Base-by-base conservation (phyloP, 2,888 invertebrate species). In the Heliconius hortense region DNA sequence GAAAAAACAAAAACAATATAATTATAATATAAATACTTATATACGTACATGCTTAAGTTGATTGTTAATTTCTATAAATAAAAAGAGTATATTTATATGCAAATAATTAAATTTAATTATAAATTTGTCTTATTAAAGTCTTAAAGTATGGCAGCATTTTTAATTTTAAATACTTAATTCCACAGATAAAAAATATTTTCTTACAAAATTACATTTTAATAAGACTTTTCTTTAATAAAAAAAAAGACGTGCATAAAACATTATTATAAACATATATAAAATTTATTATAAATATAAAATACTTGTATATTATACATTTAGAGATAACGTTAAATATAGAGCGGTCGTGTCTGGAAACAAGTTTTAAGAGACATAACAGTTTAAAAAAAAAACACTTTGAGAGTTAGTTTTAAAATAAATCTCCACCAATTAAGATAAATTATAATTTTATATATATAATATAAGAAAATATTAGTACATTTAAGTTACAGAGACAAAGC, bases 41-140 rank as follows among this genome's bases (percentile, higher is more conserved):
- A 39, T 79, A 79, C 78, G 72, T 79, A 79, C 78, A 79, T 76
- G 77, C 77, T 69, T 72, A 60, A 77, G 75, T 56, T 76, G 75
- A 43, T 73, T 75, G 56, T 75, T 75, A 76, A 76, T 74, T 76
- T 76, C 76, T 77, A 77, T 64, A 76, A 77, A 69, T 73, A 59
- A 74, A 59, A 76, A 69, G 75, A 39, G 26, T 74, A 64, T 67
- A 69, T 74, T 26, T 56, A 69, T 62, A 74, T 63, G 69, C 53
- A 39, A 48, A 56, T 31, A 73, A 72, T 62, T 59, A 59, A 59
- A 48, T 24, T 24, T 24, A 10, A 59, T 4, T 59, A 60, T 28
- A 28, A 62, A 26, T 31, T 10, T 31, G 31, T 31, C 63, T 26
- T 18, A 24, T 66, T 60, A 60, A 60, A 56, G 59, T 59, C 7